phyloP scores from a whole-genome alignment of 2,888 invertebrate species.

The Trachelus stipa region DNA sequence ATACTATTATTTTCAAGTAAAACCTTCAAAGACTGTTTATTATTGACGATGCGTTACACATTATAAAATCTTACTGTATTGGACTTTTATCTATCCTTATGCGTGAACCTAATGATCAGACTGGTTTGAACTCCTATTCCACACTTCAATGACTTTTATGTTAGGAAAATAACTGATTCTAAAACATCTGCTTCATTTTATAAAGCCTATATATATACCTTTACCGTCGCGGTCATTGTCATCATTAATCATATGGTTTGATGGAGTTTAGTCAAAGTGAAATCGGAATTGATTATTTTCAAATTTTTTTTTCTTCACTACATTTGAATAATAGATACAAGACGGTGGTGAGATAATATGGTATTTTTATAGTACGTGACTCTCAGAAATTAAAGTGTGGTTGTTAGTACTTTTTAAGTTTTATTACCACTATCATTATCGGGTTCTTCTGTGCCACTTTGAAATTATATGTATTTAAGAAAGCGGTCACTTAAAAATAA shows the following conservation, averaged over 20 bases:
- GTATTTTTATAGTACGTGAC: neutral
- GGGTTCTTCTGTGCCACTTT: neutral
- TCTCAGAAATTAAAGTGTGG: neutral
- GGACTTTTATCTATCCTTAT: slow-evolving; percentile 14
- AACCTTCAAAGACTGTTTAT: too few species aligned
- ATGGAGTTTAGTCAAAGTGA: neutral
- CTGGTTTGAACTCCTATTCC: slow-evolving; percentile 69
- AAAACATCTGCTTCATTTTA: neutral
- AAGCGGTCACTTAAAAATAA: neutral
- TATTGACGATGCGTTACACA: too few species aligned
- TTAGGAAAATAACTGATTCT: slow-evolving; percentile 66
- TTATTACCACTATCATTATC: neutral
- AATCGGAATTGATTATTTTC: neutral
- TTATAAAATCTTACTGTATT: too few species aligned
- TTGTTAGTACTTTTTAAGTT: neutral
- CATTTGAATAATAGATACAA: neutral
- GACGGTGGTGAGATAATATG: neutral
- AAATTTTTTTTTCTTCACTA: neutral
- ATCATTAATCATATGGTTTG: neutral
- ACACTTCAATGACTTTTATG: slow-evolving; percentile 72
- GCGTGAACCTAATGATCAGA: slow-evolving; percentile 54
- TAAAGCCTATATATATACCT: neutral
- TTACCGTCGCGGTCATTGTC: slow-evolving; percentile 13
- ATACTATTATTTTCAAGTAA: too few species aligned
- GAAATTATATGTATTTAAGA: neutral